phyloP scores from a whole-genome alignment of 2,113 vertebrate genomes.

The Apus apus region DNA sequence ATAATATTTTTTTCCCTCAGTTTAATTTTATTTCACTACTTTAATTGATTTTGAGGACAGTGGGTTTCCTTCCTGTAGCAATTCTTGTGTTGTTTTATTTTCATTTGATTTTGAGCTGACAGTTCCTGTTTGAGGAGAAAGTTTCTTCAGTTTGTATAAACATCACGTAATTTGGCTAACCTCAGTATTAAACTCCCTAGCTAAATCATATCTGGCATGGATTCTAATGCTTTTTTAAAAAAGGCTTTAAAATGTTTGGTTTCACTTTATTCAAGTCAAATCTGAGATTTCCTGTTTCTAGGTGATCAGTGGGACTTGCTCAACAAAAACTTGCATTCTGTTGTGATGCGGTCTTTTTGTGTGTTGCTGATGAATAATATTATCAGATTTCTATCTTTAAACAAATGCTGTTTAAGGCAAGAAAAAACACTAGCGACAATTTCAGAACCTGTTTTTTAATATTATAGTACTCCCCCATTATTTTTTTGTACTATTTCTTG shows the following conservation, averaged over 20 bases:
- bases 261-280: not conserved
- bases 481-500: not conserved
- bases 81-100: not conserved
- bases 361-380: not conserved
- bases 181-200: not conserved
- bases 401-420: not conserved
- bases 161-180: not conserved
- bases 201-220: not conserved
- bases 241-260: not conserved
- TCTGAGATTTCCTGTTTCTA: not conserved
- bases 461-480: not conserved
- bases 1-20: not conserved
- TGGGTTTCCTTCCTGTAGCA: not conserved
- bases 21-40: not conserved
- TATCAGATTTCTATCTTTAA: not conserved
- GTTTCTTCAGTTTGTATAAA: not conserved
- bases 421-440: not conserved
- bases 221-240: not conserved
- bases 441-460: not conserved
- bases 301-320: not conserved
- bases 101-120: not conserved
- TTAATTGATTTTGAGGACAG: not conserved
- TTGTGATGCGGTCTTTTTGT: not conserved
- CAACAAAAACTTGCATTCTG: not conserved
- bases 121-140: not conserved